Conservation (phyloP, 2,113 vertebrate genomes). For the Irena cyanogastra region DNA sequence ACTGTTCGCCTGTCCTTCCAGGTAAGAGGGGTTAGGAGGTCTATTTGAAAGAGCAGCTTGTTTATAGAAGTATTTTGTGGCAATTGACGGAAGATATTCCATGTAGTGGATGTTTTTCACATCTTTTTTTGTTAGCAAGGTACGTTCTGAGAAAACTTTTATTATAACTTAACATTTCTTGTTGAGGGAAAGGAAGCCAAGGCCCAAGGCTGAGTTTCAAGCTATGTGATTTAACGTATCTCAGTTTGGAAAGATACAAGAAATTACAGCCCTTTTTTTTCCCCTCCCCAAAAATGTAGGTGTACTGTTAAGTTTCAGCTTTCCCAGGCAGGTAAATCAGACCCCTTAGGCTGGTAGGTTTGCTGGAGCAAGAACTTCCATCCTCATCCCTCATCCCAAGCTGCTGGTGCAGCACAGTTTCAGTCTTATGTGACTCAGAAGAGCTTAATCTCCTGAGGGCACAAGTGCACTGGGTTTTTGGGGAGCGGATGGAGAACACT, state of each 20-base stretch:
- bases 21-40: conserved; percentile 50
- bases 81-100: not conserved
- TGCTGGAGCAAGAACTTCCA: not conserved
- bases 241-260: not conserved
- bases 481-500: accelerated
- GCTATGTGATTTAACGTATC: not conserved
- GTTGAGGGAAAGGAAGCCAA: not conserved
- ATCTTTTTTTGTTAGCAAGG: not conserved
- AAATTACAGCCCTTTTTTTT: not conserved
- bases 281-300: accelerated
- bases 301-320: not conserved
- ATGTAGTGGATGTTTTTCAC: not conserved
- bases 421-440: not conserved
- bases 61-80: not conserved
- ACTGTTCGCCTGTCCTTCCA: conserved; percentile 82
- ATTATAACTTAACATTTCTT: not conserved
- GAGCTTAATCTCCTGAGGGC: not conserved
- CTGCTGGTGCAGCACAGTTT: not conserved
- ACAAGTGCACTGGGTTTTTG: not conserved
- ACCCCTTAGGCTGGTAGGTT: not conserved
- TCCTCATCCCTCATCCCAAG: not conserved
- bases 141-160: not conserved
- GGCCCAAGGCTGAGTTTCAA: not conserved
- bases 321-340: not conserved
- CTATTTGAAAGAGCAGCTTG: not conserved